Evolutionary conservation across 2,888 invertebrate genomes (phyloP).

Genomic region (Melinaea menophilus): DNA sequence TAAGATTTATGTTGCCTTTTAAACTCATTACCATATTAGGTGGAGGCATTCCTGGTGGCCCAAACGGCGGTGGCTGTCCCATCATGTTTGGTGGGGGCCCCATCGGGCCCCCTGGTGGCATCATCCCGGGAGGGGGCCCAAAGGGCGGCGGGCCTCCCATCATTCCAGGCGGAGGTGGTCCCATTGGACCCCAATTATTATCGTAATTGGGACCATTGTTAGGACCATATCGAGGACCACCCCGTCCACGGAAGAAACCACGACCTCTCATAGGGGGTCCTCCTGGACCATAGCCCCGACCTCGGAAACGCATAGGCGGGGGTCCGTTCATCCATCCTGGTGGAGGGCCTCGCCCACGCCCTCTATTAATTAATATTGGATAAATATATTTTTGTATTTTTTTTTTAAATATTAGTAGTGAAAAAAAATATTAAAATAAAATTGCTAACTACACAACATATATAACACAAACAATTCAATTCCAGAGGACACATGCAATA

Average conservation of each 20-base stretch:
- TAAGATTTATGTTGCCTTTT: no score
- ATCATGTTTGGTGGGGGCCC: slow-evolving; percentile 78
- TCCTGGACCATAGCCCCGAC: slow-evolving; percentile 81
- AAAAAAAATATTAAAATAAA: no score
- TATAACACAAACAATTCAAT: not conserved
- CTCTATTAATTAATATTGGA: slow-evolving; percentile 36
- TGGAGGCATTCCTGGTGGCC: slow-evolving; percentile 73
- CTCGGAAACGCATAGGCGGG: slow-evolving; percentile 81
- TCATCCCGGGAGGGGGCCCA: slow-evolving; percentile 75
- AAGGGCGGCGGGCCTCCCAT: slow-evolving; percentile 69
- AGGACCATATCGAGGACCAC: slow-evolving; percentile 70
- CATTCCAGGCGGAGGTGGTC: slow-evolving; percentile 77
- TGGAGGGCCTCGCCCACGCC: slow-evolving; percentile 56
- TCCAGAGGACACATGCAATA: no score
- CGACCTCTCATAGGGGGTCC: slow-evolving; percentile 77
- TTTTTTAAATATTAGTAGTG: no score
- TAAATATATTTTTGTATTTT: no score
- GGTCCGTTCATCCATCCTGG: slow-evolving; percentile 74
- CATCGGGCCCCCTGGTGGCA: slow-evolving; percentile 78
- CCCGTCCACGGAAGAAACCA: slow-evolving; percentile 73
- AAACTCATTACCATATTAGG: slow-evolving; percentile 73
- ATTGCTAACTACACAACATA: not conserved
- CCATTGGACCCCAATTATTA: slow-evolving; percentile 85
- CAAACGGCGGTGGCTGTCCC: slow-evolving; percentile 75
- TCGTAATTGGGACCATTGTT: slow-evolving; percentile 72